Evolutionary conservation across 2,888 invertebrate species (phyloP).

Genomic region (Drosophila multiciliata): DNA sequence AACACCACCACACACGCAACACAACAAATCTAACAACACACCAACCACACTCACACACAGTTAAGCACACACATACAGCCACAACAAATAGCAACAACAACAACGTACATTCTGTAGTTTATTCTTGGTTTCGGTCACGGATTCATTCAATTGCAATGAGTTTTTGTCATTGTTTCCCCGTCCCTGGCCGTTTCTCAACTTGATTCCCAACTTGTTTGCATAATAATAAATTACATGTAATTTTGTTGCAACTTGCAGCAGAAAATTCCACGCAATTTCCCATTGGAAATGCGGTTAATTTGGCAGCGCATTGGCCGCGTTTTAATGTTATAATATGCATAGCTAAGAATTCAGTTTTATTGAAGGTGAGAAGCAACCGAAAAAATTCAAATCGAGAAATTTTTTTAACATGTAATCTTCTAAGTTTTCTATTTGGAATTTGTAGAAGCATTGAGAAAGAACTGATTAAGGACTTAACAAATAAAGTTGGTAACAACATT

Average conservation of each 20-base stretch:
- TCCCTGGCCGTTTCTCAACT: slow-evolving; percentile 45
- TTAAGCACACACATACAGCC: slow-evolving; percentile 36
- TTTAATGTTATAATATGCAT: slow-evolving; percentile 32
- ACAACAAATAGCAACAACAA: slow-evolving; percentile 72
- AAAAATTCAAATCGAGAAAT: slow-evolving; percentile 64
- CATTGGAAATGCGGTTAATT: slow-evolving; percentile 17
- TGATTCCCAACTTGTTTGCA: slow-evolving; percentile 42
- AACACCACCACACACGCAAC: slow-evolving; percentile 30
- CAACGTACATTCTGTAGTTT: slow-evolving; percentile 81
- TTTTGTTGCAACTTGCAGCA: slow-evolving; percentile 46
- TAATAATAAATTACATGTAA: slow-evolving; percentile 30
- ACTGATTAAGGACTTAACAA: slow-evolving; percentile 82
- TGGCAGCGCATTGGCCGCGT: slow-evolving; percentile 40
- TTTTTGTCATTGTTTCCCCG: slow-evolving; percentile 64
- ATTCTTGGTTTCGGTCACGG: slow-evolving; percentile 55
- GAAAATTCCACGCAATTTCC: slow-evolving; percentile 20
- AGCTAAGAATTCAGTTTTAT: slow-evolving; percentile 70
- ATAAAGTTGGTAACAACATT: slow-evolving; percentile 81
- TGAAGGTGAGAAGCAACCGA: slow-evolving; percentile 54
- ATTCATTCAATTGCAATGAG: slow-evolving; percentile 58
- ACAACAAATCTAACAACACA: slow-evolving; percentile 55
- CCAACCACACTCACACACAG: slow-evolving; percentile 39
- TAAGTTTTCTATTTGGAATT: slow-evolving; percentile 77
- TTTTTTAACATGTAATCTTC: slow-evolving; percentile 70
- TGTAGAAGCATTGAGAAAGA: slow-evolving; percentile 82